phyloP scores from a whole-genome alignment of 2,888 invertebrate species.

The Drosophila nr. perissopoda region DNA sequence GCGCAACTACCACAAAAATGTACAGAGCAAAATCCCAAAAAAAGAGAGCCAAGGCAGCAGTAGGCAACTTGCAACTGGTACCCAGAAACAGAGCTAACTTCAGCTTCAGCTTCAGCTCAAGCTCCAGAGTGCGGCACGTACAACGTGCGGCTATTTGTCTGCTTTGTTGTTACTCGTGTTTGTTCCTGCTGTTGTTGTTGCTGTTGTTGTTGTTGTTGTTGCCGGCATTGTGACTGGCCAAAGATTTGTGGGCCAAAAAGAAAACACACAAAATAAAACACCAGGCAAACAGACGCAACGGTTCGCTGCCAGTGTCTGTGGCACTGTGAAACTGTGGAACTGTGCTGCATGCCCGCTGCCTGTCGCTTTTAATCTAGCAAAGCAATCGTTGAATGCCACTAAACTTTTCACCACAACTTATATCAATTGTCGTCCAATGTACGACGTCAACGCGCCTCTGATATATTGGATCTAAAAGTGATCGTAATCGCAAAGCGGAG shows the following conservation, averaged over 20 bases:
- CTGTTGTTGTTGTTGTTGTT: conserved; percentile 30
- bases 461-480: conserved; percentile 83
- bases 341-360: conserved; percentile 50
- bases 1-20: conserved; percentile 69
- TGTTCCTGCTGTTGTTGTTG: conserved; percentile 40
- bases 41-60: conserved; percentile 25
- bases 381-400: conserved; percentile 82
- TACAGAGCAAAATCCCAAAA: conserved; percentile 35
- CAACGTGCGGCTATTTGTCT: conserved; percentile 79
- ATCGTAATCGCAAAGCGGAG: conserved; percentile 82
- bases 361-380: conserved; percentile 81
- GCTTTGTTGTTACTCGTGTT: conserved; percentile 70
- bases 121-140: conserved; percentile 64
- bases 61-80: conserved; percentile 17
- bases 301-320: conserved; percentile 19
- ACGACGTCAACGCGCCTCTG: conserved; percentile 81
- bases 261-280: conserved; percentile 34
- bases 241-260: conserved; percentile 74
- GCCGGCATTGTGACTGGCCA: conserved; percentile 73
- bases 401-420: conserved; percentile 83
- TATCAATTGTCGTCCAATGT: conserved; percentile 83
- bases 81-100: background rate
- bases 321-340: conserved; percentile 20
- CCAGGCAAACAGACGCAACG: conserved; percentile 23
- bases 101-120: conserved; percentile 14